These are phyloP conservation scores for Leptatherina wallacei DNA, from an alignment of 2,797 vertebrate genomes.

Conservation along the genomic window DNA sequence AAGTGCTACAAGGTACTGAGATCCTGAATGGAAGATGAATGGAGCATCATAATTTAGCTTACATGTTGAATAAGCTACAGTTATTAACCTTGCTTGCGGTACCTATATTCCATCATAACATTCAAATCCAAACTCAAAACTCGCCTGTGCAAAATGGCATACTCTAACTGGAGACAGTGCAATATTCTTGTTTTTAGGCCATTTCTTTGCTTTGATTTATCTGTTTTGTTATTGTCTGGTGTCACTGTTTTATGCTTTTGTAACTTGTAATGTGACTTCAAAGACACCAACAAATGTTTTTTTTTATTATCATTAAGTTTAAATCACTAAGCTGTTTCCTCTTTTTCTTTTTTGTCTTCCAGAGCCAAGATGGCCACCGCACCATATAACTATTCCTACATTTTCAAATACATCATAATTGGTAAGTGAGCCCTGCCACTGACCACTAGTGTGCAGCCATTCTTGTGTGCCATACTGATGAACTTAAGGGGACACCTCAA, in stretches of 20 bases:
- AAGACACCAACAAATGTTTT: too few relatives aligned
- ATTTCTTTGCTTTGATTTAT: too few relatives aligned
- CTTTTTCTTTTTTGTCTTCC: conserved; percentile 67
- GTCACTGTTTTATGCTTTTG: too few relatives aligned
- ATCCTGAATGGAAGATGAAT: background rate
- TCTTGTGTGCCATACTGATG: background rate
- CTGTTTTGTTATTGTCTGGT: too few relatives aligned
- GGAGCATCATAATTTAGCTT: background rate
- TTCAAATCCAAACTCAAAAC: too few relatives aligned
- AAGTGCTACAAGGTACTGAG: background rate
- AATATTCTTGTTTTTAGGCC: too few relatives aligned
- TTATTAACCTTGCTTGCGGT: background rate
- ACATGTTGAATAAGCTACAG: background rate
- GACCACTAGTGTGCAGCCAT: background rate
- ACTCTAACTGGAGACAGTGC: too few relatives aligned
- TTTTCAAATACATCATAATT: conserved; percentile 99
- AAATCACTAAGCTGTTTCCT: background rate
- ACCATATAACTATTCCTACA: conserved; percentile 99
- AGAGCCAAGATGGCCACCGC: conserved; percentile 98
- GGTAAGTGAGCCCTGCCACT: conserved; percentile 85
- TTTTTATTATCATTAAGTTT: background rate
- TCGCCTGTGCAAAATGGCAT: too few relatives aligned
- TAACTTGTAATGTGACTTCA: too few relatives aligned
- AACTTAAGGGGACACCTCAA: background rate
- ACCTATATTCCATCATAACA: background rate